Evolutionary conservation across 2,113 vertebrate species (phyloP).

Genomic region (Pycnonotus jocosus): DNA sequence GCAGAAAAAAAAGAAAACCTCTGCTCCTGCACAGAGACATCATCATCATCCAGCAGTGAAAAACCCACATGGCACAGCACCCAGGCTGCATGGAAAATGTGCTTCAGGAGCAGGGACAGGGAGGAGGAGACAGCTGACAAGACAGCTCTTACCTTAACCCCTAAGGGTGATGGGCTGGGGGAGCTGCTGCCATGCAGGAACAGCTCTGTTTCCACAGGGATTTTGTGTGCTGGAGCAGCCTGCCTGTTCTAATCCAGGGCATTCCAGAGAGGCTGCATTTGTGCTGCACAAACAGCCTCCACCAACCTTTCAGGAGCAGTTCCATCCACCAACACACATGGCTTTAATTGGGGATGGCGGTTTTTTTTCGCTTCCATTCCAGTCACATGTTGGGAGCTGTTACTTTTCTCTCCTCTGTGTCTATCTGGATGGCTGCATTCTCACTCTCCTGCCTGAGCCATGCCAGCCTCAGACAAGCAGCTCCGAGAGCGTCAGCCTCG

Average conservation of each 20-base stretch:
- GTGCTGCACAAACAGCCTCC: neutral
- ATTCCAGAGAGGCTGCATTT: neutral
- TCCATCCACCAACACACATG: constrained; percentile 17
- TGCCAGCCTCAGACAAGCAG: constrained; percentile 27
- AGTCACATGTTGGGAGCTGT: constrained; percentile 23
- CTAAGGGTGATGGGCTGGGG: neutral
- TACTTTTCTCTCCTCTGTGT: constrained; percentile 33
- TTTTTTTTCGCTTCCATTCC: neutral
- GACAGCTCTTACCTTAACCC: neutral
- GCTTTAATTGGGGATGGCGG: neutral
- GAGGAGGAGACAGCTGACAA: neutral
- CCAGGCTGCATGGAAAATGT: neutral
- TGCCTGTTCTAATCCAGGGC: neutral
- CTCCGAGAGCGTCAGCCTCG: neutral
- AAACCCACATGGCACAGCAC: neutral
- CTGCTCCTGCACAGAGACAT: neutral
- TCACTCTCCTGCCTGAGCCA: constrained; percentile 10
- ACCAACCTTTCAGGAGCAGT: neutral
- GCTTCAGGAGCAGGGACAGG: neutral
- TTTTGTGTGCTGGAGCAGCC: neutral
- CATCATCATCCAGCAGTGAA: neutral
- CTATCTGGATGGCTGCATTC: neutral
- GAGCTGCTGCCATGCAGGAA: neutral
- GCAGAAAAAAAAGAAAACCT: neutral
- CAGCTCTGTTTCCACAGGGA: neutral